Percentiles rank a stretch among this genome's conserved stretches.
These are phyloP conservation scores for Drosophila monieri DNA, from an alignment of 2,888 invertebrate species.

Conservation along the genomic window DNA sequence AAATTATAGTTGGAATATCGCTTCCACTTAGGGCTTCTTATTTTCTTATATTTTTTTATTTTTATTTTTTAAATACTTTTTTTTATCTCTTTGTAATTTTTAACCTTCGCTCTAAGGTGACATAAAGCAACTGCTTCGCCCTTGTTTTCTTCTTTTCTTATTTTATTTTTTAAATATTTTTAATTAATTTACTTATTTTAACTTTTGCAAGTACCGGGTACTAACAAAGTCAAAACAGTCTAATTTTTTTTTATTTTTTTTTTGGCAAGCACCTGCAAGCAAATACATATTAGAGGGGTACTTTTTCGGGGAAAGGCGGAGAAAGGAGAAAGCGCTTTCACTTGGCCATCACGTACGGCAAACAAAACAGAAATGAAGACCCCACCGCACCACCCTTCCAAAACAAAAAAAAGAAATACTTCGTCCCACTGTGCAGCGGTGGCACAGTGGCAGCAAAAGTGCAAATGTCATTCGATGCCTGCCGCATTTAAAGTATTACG, in stretches of 20 bases:
- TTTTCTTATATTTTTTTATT: no score
- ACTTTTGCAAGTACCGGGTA: neutral
- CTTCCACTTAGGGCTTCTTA: no score
- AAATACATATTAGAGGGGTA: constrained; percentile 63
- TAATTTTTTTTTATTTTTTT: constrained; percentile 12
- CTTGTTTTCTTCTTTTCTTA: no score
- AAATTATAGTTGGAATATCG: no score
- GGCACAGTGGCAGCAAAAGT: constrained; percentile 73
- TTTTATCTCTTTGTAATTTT: no score
- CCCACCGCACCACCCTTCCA: neutral
- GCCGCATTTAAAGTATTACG: constrained; percentile 78
- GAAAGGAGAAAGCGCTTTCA: constrained; percentile 55
- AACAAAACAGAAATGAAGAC: constrained; percentile 29
- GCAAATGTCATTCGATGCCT: constrained; percentile 81
- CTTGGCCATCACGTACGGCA: constrained; percentile 65
- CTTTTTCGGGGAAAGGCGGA: neutral
- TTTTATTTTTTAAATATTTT: neutral
- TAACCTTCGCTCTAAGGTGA: no score
- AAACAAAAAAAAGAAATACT: constrained; percentile 16
- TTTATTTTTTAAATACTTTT: no score
- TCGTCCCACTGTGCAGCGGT: constrained; percentile 65
- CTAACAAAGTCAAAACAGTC: neutral
- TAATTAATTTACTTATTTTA: neutral
- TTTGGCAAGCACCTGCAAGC: constrained; percentile 34
- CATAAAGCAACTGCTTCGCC: no score